Evolutionary conservation across 2,797 vertebrate genomes (phyloP).

Genomic region (Anguilla obscura): DNA sequence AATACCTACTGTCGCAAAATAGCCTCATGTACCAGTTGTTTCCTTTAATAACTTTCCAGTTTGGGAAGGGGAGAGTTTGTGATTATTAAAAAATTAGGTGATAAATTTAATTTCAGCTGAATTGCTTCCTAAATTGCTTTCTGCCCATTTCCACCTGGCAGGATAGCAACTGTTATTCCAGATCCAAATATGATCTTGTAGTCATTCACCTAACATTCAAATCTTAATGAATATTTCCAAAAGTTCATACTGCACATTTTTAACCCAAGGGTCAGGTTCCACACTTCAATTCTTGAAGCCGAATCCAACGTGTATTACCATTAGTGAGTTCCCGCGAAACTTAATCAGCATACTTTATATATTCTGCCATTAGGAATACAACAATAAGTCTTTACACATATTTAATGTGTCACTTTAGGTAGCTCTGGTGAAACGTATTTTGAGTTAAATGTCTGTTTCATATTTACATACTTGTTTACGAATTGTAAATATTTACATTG

Average conservation of each 20-base stretch:
- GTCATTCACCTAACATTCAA: constrained; percentile 33
- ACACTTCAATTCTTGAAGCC: neutral
- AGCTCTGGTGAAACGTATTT: no score
- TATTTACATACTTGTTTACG: no score
- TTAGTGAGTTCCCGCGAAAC: neutral
- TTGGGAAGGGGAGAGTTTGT: neutral
- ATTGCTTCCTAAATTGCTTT: neutral
- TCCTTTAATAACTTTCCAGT: neutral
- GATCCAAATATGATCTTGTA: constrained; percentile 41
- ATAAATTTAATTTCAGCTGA: neutral
- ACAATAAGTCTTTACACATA: neutral
- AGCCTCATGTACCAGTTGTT: neutral
- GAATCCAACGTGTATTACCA: neutral
- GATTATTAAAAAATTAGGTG: neutral
- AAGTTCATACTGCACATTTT: no score
- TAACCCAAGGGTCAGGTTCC: neutral
- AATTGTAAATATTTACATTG: no score
- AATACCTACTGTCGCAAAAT: constrained; percentile 15
- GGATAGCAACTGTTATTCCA: constrained; percentile 30
- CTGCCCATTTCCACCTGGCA: constrained; percentile 16
- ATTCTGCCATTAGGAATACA: no score
- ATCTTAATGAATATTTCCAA: no score
- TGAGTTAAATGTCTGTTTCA: no score
- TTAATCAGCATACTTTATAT: neutral
- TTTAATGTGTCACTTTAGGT: no score